Base-by-base conservation (phyloP, 2,888 invertebrate genomes). In the Himalopsyche tibetana region DNA sequence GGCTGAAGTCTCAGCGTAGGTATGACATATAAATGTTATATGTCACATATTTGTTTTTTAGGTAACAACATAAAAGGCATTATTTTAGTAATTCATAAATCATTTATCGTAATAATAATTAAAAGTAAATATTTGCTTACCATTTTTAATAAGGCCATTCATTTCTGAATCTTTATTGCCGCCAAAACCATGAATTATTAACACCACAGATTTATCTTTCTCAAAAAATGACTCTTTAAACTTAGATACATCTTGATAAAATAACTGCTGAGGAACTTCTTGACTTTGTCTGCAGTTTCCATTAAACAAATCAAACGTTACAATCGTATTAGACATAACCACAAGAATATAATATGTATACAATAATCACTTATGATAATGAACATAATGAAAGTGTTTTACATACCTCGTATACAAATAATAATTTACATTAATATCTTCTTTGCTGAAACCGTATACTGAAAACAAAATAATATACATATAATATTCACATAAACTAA, bases 321-420 rank as follows among this genome's bases (percentile, higher is more conserved):
- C 19, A 42, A 9, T 40, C 5, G 80, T 80, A 42, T 8, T 45
- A n/a, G 15, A 15, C 0, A 80, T 38, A 42, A 80, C 38, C 3
- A n/a, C 12, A 79, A 6, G 5, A 28, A 28, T 9, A 80, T 19
- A 80, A n/a, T 8, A 42, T n/a, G 0, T 40, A 19, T 80, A 0
- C 15, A 4, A 6, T 74, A 28, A 15, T 69, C 2, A 11, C 15
- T 12, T 3, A n/a, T 28, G 5, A 9, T 69, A 69, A 40, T 6
- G 0, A 2, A 8, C 63, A 6, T 79, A 40, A 79, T 40, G 3
- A 15, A 79, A 5, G 0, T 2, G 19, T 8, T 15, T 51, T 12
- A 12, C 28, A 74, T 74, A 83, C 83, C 83, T 83, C 4, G 83
- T 83, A 74, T 69, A 83, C 17, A 83, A 51, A 74, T 83, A 55